Base-by-base conservation (phyloP, 2,797 vertebrate genomes). In the Crocodylus rhombifer region DNA sequence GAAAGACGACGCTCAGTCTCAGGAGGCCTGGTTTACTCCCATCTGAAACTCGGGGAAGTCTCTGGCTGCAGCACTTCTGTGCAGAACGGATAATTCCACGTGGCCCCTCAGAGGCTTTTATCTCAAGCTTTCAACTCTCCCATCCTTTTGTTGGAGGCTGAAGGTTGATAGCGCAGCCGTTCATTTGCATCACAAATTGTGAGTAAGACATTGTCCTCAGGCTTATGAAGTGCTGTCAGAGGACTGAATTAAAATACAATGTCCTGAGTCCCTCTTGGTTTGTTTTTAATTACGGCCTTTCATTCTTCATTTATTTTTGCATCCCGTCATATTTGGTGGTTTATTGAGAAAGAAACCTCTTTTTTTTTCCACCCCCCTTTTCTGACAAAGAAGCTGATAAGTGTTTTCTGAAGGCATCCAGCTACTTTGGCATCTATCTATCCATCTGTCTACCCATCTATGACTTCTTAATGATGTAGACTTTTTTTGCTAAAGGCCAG, bases 241-340 rank as follows among this genome's bases (percentile, higher is more conserved):
- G 71, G 84, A 18, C 67, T 84, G 88, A 95, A 95, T 92, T 90
- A 82, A 95, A 97, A 91, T 75, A 74, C 90, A 84, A 64, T 61
- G 87, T 87, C 95, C 83, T 30, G 14, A 82, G 87, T 93, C 83
- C 76, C 81, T 79, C 30, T 89, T 58, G 74, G 83, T 84, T 93
- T 94, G 84, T 82, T 80, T 94, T 96, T 95, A 96, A 96, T 97
- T 96, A 97, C 95, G 80, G 64, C 42, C 77, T 92, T 96, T 96
- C 89, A 94, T 95, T 94, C 89, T 82, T 84, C 94, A 61, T 90
- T 94, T 92, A 87, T 93, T 94, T 80, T 88, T 92, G 67, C 62
- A 86, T 85, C 82, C 76, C 78, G 30, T 80, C 82, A 76, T 87
- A 80, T 75, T 64, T 74, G 80, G 87, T 77, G 55, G 71, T 64